phyloP scores from a whole-genome alignment of 2,888 invertebrate species.

The Furcula furcula region DNA sequence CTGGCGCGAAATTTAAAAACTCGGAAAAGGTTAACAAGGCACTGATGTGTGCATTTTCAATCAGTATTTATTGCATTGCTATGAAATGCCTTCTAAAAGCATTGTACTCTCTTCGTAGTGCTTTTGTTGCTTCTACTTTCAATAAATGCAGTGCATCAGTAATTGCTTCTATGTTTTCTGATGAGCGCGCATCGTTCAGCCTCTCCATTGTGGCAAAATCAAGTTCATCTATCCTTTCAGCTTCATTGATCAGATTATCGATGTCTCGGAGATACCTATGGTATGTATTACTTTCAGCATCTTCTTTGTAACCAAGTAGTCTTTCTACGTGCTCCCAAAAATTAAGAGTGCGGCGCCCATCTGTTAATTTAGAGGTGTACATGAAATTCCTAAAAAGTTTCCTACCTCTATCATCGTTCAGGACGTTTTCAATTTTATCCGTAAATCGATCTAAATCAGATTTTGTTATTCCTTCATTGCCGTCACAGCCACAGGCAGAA shows the following conservation, averaged over 20 bases:
- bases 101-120: slow-evolving; percentile 62
- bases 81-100: slow-evolving; percentile 63
- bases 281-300: slow-evolving; percentile 52
- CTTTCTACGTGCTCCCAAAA: slow-evolving; percentile 69
- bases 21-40: no score
- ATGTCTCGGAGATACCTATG: slow-evolving; percentile 52
- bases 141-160: slow-evolving; percentile 53
- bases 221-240: slow-evolving; percentile 66
- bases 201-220: slow-evolving; percentile 71
- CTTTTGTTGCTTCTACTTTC: slow-evolving; percentile 65
- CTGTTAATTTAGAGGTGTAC: slow-evolving; percentile 63
- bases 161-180: slow-evolving; percentile 59
- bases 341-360: slow-evolving; percentile 59
- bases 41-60: no score
- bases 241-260: slow-evolving; percentile 58
- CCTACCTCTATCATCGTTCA: slow-evolving; percentile 71
- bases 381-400: slow-evolving; percentile 72
- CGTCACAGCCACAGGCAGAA: slow-evolving; percentile 70
- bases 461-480: slow-evolving; percentile 65
- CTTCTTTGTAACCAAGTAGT: slow-evolving; percentile 54
- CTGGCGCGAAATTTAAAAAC: slow-evolving; percentile 7
- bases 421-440: slow-evolving; percentile 75
- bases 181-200: slow-evolving; percentile 52
- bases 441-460: slow-evolving; percentile 76
- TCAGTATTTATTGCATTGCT: no score